Conservation (phyloP, 1,140 invertebrate species). For the Pogonognathellus flavescens region DNA sequence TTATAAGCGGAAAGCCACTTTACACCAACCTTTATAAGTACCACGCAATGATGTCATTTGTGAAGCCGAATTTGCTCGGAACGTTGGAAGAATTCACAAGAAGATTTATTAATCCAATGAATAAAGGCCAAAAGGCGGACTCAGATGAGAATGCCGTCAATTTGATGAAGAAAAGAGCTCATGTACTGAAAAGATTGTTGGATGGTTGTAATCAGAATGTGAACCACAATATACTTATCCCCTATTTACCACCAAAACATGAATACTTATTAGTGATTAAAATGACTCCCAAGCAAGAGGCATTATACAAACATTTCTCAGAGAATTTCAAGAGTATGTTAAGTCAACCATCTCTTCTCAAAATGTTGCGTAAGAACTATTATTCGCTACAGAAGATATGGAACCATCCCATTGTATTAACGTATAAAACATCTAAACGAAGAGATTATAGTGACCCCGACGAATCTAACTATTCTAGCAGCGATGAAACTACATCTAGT, state of each 20-base stretch:
- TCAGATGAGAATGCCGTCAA: conserved; percentile 89
- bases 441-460: conserved; percentile 69
- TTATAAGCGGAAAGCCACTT: conserved; percentile 94
- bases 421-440: conserved; percentile 76
- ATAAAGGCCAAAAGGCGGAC: conserved; percentile 94
- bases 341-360: conserved; percentile 68
- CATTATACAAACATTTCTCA: conserved; percentile 85
- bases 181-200: conserved; percentile 92
- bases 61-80: conserved; percentile 93
- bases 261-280: conserved; percentile 94
- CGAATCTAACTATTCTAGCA: conserved; percentile 81
- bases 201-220: conserved; percentile 90
- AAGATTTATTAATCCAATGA: conserved; percentile 93
- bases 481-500: conserved; percentile 51
- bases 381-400: conserved; percentile 89
- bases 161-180: conserved; percentile 93
- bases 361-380: conserved; percentile 86
- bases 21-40: conserved; percentile 98
- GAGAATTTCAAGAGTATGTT: conserved; percentile 69
- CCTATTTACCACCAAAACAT: conserved; percentile 92
- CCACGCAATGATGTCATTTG: conserved; percentile 97
- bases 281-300: conserved; percentile 85
- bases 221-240: conserved; percentile 92
- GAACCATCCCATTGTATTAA: conserved; percentile 91
- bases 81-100: conserved; percentile 92